Base-by-base conservation (phyloP, 2,888 invertebrate genomes). In the Ormyrus labotus region DNA sequence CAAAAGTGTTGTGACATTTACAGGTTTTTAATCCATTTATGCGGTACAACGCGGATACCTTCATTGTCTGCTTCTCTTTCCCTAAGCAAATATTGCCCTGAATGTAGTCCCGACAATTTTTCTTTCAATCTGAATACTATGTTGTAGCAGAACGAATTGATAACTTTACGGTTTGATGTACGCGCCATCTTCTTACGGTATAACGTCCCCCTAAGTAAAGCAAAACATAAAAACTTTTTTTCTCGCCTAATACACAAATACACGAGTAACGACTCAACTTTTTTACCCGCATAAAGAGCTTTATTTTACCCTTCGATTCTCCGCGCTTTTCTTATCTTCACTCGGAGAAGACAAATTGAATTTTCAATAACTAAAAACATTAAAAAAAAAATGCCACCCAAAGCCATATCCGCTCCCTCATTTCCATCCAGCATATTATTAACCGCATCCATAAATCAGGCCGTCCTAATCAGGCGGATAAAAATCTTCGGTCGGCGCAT, bases 11-110 rank as follows among this genome's bases (percentile, higher is more conserved):
- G 34, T 34, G 34, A 34, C 34, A 34, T 4, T 34, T 34, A 34
- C 34, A 34, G 34, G 34, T 34, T 34, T 34, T 34, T 34, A 34
- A 34, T 34, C 34, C 34, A 34, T 51, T 34, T 11, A 13, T 9
- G 7, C 0, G 48, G 61, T 45, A 11, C 61, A 48, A 53, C 19
- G 85, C 86, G 86, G 87, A 6, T 87, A 86, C 83, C 84, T 84
- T 81, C 84, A 83, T 68, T 57, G 48, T 8, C n/a, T 19, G 45
- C 57, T 60, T 34, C 50, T 73, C 11, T 51, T 63, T 65, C 72
- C 61, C 76, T 80, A 72, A 80, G 61, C 71, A 80, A 80, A 76
- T 53, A 80, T n/a, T 7, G n/a, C 57, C 61, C 61, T 61, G 72
- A 53, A 72, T 53, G 13, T 45, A 68, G 19, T 5, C 10, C n/a